These are phyloP conservation scores for Centropristis striata DNA, from an alignment of 2,113 vertebrate species.

Conservation along the genomic window DNA sequence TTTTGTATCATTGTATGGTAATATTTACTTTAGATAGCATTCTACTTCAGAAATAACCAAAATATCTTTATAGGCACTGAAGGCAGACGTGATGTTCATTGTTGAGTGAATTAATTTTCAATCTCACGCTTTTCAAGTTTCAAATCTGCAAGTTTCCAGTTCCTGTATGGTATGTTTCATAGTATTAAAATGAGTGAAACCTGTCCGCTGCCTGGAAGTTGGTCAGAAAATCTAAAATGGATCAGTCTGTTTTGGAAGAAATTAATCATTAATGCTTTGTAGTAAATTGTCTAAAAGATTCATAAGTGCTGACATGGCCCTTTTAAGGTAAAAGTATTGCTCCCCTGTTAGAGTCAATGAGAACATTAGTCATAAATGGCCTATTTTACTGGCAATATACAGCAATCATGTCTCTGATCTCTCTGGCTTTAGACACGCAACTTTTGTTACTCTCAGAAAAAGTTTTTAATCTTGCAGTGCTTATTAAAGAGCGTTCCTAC, in stretches of 20 bases:
- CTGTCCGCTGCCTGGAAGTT: background rate
- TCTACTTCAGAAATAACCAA: background rate
- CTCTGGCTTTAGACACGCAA: background rate
- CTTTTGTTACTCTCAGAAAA: background rate
- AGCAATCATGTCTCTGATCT: background rate
- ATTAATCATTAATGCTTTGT: background rate
- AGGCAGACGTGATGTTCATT: background rate
- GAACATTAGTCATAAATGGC: too few species aligned
- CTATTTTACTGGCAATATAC: background rate
- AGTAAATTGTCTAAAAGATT: background rate
- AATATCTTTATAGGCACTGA: background rate
- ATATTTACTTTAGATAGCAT: background rate
- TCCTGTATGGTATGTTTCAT: conserved; percentile 10
- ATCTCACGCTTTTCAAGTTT: conserved; percentile 28
- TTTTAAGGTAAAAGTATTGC: too few species aligned
- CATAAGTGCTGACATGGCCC: background rate
- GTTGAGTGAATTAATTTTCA: conserved; percentile 13
- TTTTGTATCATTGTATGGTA: background rate
- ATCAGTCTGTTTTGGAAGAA: conserved; percentile 6
- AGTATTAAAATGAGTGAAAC: conserved; percentile 40
- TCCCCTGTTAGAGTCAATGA: too few species aligned
- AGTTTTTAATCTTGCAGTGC: background rate
- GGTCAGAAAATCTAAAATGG: background rate
- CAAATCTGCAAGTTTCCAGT: conserved; percentile 33
- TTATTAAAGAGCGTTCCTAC: conserved; percentile 64